Conservation (phyloP, 37 sponge, comb jelly and placozoan species). For the Hormiphora californensis region DNA sequence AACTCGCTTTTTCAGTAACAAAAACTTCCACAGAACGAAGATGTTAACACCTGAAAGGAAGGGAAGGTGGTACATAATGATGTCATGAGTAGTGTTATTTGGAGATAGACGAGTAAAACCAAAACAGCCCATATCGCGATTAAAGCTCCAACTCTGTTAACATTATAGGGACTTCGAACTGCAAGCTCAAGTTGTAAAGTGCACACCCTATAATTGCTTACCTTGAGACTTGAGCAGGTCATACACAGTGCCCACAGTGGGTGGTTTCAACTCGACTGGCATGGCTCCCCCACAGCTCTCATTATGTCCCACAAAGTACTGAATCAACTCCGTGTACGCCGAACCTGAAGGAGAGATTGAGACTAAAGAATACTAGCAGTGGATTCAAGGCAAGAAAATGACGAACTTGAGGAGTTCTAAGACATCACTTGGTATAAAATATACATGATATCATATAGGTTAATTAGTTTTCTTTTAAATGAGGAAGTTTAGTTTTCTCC, state of each 20-base stretch:
- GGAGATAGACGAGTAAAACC: background rate
- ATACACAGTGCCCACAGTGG: constrained; percentile 38
- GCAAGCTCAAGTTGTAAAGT: background rate
- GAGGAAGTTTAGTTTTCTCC: too few relatives aligned
- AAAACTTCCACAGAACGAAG: constrained; percentile 88
- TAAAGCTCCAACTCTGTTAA: too few relatives aligned
- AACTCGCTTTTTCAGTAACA: constrained; percentile 78
- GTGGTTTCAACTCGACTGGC: constrained; percentile 2
- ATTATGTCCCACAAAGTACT: constrained; percentile 6
- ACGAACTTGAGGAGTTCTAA: too few relatives aligned
- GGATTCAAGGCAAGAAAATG: too few relatives aligned
- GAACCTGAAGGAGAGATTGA: too few relatives aligned
- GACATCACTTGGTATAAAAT: too few relatives aligned
- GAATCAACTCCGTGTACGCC: background rate
- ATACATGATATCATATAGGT: too few relatives aligned
- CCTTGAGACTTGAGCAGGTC: constrained; percentile 51
- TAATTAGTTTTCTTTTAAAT: too few relatives aligned
- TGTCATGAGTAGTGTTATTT: background rate
- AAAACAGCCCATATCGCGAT: too few relatives aligned
- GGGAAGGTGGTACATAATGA: background rate
- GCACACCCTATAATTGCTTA: background rate
- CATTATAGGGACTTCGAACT: too few relatives aligned
- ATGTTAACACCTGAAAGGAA: constrained; percentile 60
- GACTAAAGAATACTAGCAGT: too few relatives aligned
- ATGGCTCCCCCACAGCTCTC: background rate